These are phyloP conservation scores for Drosophila pruinosa DNA, from an alignment of 1,140 invertebrate genomes.

Conservation along the genomic window DNA sequence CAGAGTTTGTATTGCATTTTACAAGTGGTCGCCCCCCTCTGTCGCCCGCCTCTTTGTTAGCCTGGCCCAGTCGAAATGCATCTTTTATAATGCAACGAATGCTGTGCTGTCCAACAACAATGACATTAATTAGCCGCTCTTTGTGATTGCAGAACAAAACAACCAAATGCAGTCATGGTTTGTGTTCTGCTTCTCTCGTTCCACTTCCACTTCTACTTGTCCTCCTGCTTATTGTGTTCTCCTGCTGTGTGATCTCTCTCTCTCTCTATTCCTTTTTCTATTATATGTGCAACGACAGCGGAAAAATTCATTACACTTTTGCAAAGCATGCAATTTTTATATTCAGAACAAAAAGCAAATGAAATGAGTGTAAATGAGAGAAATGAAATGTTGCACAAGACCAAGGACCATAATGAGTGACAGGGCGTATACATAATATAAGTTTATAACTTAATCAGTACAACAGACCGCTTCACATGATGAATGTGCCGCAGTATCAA, in stretches of 20 bases:
- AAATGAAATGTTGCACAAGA: slow-evolving; percentile 28
- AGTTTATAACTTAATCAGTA: too few species aligned
- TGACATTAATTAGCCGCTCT: slow-evolving; percentile 76
- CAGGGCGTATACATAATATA: slow-evolving; percentile 10
- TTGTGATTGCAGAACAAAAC: slow-evolving; percentile 69
- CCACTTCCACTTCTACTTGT: slow-evolving; percentile 1
- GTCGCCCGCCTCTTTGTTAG: neutral
- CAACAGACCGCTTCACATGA: too few species aligned
- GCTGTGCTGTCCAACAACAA: slow-evolving; percentile 68
- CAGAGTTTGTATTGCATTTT: slow-evolving; percentile 11
- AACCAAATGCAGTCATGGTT: slow-evolving; percentile 54
- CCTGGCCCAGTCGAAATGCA: slow-evolving; percentile 45
- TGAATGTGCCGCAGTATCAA: too few species aligned
- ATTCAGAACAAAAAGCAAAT: slow-evolving; percentile 64
- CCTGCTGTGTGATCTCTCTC: slow-evolving; percentile 45
- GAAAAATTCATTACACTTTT: slow-evolving; percentile 79
- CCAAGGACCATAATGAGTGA: neutral
- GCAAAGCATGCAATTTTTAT: slow-evolving; percentile 67
- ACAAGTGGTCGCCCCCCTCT: slow-evolving; percentile 13
- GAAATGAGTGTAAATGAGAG: slow-evolving; percentile 37
- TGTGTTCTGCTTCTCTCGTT: slow-evolving; percentile 2
- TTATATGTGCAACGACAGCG: slow-evolving; percentile 70
- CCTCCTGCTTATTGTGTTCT: slow-evolving; percentile 27
- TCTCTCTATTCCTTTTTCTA: slow-evolving; percentile 62
- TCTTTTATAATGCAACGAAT: slow-evolving; percentile 71